Conservation (phyloP, 2,888 invertebrate species). For the Synanthedon andrenaeformis region DNA sequence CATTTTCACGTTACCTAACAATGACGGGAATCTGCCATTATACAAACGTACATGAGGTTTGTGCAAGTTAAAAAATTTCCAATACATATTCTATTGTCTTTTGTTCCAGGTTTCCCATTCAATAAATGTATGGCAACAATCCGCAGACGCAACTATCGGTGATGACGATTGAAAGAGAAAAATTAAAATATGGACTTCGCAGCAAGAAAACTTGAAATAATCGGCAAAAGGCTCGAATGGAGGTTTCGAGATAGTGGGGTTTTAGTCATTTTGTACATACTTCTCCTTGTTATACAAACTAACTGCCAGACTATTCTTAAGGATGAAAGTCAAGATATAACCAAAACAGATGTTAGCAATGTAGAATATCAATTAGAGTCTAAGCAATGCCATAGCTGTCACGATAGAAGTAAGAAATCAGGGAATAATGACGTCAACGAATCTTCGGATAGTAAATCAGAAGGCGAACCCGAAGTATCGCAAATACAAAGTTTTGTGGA, state of each 20-base stretch:
- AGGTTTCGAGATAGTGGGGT: conserved; percentile 28
- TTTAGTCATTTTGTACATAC: conserved; percentile 38
- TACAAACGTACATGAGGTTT: neutral
- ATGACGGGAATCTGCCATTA: neutral
- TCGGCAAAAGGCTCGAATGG: conserved; percentile 37
- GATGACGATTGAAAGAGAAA: conserved; percentile 41
- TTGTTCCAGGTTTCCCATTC: conserved; percentile 45
- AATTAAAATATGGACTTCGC: conserved; percentile 39
- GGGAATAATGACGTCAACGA: conserved; percentile 17
- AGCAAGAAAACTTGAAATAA: conserved; percentile 23
- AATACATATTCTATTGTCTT: neutral
- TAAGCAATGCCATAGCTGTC: conserved; percentile 62
- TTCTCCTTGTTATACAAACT: conserved; percentile 28
- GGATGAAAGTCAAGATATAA: conserved; percentile 35
- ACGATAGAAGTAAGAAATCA: conserved; percentile 33
- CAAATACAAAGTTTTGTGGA: conserved; percentile 22
- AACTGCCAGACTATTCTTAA: conserved; percentile 32
- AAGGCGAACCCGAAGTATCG: conserved; percentile 11
- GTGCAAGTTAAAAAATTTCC: neutral
- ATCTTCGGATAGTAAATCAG: conserved; percentile 11
- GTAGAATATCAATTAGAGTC: conserved; percentile 48
- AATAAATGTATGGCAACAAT: conserved; percentile 14
- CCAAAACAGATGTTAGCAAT: conserved; percentile 38
- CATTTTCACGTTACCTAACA: neutral
- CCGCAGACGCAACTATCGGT: conserved; percentile 21